Conservation (phyloP, 2,113 vertebrate species). For the Ptilonorhynchus violaceus region DNA sequence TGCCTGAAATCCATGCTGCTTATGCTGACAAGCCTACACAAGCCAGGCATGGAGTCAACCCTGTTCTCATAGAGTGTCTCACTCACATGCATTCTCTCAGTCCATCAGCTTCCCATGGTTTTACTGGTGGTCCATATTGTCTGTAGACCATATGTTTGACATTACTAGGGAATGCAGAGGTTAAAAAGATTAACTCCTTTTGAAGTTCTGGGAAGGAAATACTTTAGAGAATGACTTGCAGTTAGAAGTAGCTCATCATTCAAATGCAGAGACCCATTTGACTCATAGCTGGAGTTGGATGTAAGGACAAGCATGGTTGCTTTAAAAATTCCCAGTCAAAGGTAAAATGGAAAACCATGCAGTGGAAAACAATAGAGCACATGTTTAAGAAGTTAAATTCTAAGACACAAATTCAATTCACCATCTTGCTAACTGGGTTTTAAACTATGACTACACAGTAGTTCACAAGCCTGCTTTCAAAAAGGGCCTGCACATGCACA, state of each 20-base stretch:
- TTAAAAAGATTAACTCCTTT: constrained; percentile 9
- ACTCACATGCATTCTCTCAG: background rate
- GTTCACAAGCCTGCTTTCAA: background rate
- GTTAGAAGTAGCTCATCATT: background rate
- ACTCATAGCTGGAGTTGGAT: background rate
- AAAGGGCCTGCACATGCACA: background rate
- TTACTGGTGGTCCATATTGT: background rate
- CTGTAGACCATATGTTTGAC: background rate
- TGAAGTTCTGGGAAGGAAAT: background rate
- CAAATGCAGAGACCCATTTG: background rate
- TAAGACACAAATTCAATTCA: background rate
- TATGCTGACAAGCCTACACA: background rate
- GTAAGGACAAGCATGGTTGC: background rate
- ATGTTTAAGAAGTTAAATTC: background rate
- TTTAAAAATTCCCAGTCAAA: background rate
- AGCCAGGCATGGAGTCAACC: background rate
- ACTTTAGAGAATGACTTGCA: background rate
- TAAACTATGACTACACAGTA: background rate
- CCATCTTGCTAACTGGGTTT: background rate
- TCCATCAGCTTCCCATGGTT: background rate
- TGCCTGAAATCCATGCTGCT: background rate
- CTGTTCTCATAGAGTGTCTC: background rate
- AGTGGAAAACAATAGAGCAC: background rate
- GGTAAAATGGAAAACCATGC: background rate
- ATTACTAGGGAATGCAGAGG: background rate